phyloP scores from a whole-genome alignment of 2,888 invertebrate species.

The Blastobasis lacticolella region DNA sequence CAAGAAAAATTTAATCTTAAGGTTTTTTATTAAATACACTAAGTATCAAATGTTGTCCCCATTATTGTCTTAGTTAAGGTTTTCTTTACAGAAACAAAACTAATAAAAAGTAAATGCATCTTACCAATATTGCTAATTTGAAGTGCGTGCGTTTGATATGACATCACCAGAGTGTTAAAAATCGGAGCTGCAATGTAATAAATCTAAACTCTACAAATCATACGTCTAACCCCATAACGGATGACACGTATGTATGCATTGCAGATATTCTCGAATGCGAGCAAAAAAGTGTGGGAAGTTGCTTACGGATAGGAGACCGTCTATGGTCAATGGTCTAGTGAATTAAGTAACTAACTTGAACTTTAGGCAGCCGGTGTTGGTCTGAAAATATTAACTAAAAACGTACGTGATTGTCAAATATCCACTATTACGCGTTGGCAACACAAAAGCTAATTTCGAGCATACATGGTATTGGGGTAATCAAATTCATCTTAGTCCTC shows the following conservation, averaged over 20 bases:
- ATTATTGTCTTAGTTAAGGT: too few species aligned
- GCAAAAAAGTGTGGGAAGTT: constrained; percentile 7
- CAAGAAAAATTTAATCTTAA: too few species aligned
- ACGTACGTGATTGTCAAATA: constrained; percentile 5
- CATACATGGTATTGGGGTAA: too few species aligned
- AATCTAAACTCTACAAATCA: constrained; percentile 6
- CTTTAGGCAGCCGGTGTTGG: constrained; percentile 9
- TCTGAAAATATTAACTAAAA: constrained; percentile 6
- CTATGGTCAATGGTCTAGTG: constrained; percentile 4
- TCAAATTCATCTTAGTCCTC: too few species aligned
- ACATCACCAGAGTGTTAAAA: background rate
- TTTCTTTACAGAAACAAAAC: too few species aligned
- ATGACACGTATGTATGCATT: background rate
- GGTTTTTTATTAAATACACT: too few species aligned
- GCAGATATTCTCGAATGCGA: constrained; percentile 7
- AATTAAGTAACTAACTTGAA: constrained; percentile 11
- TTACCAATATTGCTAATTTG: too few species aligned
- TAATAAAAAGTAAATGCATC: too few species aligned
- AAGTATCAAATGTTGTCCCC: too few species aligned
- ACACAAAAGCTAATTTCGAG: constrained; percentile 9
- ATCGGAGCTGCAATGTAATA: constrained; percentile 2
- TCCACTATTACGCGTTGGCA: constrained; percentile 10
- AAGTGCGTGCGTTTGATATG: too few species aligned
- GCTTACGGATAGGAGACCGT: constrained; percentile 5
- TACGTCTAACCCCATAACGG: constrained; percentile 1